Percentiles rank a stretch among this genome's conserved stretches.
Conservation (phyloP, 2,113 vertebrate genomes). For the Elaphurus davidianus region DNA sequence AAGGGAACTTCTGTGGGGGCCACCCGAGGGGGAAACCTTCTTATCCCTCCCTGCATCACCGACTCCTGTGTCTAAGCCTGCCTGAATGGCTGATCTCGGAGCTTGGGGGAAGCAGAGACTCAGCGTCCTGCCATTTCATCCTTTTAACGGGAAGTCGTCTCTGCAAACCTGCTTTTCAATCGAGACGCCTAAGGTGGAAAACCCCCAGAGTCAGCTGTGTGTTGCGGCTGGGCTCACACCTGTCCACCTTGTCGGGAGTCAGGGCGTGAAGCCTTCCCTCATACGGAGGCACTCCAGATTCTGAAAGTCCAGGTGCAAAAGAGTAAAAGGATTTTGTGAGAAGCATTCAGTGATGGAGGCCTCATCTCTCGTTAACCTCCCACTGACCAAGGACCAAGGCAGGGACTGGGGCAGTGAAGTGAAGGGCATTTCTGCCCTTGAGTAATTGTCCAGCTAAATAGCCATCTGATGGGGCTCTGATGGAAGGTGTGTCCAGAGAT, state of each 20-base stretch:
- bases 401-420: background rate
- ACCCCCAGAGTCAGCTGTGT: too few species aligned
- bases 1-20: accelerated
- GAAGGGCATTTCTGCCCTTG: background rate
- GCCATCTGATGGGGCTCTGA: background rate
- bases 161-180: background rate
- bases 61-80: background rate
- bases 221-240: accelerated
- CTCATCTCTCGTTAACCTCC: accelerated
- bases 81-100: background rate
- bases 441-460: background rate
- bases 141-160: background rate
- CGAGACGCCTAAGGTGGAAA: background rate
- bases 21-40: background rate
- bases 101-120: background rate
- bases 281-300: accelerated
- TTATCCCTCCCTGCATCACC: accelerated
- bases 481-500: accelerated
- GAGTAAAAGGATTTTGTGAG: background rate
- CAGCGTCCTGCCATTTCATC: background rate
- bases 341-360: accelerated
- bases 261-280: accelerated
- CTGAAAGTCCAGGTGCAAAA: background rate
- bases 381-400: background rate
- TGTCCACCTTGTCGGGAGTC: accelerated